phyloP scores from a whole-genome alignment of 1,140 invertebrate species.

The Polyergus mexicanus region DNA sequence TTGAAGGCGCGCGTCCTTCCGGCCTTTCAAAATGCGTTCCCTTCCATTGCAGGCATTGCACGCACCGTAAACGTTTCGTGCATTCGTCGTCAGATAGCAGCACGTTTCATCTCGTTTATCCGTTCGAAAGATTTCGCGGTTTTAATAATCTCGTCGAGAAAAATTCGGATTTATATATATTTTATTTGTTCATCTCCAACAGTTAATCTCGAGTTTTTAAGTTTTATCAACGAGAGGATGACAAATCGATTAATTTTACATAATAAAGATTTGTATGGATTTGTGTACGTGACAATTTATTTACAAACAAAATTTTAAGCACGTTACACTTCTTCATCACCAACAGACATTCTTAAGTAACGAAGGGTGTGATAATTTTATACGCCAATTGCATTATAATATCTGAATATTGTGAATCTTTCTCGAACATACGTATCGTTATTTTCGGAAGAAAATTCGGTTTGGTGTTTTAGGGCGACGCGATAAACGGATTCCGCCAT shows the following conservation, averaged over 20 bases:
- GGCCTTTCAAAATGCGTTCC: slow-evolving; percentile 72
- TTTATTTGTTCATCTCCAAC: neutral
- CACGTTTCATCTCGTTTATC: slow-evolving; percentile 57
- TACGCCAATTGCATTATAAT: neutral
- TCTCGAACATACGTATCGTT: slow-evolving; percentile 4
- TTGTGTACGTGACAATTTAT: neutral
- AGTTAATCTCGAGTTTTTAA: neutral
- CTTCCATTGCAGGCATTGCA: slow-evolving; percentile 66
- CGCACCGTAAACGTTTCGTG: slow-evolving; percentile 53
- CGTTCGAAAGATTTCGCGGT: neutral
- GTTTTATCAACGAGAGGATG: neutral
- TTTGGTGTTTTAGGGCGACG: slow-evolving; percentile 39
- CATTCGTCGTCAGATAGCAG: slow-evolving; percentile 67
- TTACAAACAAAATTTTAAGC: neutral
- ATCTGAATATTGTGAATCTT: neutral
- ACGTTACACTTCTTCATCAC: neutral
- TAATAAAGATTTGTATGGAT: neutral
- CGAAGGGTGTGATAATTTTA: neutral
- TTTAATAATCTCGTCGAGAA: neutral
- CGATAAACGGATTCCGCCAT: slow-evolving; percentile 61
- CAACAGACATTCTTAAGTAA: neutral
- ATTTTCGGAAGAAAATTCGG: slow-evolving; percentile 21
- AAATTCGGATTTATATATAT: neutral
- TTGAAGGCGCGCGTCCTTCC: slow-evolving; percentile 70
- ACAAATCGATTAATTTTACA: neutral